Percentiles rank a stretch among this genome's conserved stretches.
phyloP scores from a whole-genome alignment of 2,888 invertebrate genomes.

The Girardia tigrina region DNA sequence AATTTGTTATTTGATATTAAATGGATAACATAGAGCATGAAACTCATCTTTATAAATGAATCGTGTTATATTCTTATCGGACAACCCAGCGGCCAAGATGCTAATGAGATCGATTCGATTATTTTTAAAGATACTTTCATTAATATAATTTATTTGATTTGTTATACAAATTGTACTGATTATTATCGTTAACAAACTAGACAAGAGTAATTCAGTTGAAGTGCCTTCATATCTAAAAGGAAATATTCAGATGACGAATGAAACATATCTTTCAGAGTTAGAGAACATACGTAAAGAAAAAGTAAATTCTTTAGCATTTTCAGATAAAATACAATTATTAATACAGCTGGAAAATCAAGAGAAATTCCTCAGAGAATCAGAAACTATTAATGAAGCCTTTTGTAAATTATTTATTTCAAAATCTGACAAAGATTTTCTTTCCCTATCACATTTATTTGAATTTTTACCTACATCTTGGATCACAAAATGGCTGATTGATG shows the following conservation, averaged over 20 bases:
- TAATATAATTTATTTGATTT: no score
- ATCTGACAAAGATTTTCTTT: not conserved
- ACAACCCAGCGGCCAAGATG: no score
- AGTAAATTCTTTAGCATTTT: not conserved
- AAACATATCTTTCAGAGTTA: not conserved
- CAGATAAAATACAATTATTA: no score
- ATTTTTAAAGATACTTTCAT: no score
- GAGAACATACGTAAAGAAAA: not conserved
- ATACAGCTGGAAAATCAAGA: conserved; percentile 1
- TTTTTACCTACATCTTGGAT: not conserved
- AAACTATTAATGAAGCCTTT: not conserved
- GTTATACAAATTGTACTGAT: no score
- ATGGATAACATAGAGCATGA: no score
- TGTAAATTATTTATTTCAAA: not conserved
- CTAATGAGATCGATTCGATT: no score
- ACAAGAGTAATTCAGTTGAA: conserved; percentile 10
- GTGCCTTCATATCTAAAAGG: not conserved
- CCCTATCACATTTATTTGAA: not conserved
- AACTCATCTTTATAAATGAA: no score
- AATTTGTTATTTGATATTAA: no score
- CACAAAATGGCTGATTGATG: not conserved
- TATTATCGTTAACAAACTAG: no score
- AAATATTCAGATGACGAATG: conserved; percentile 5
- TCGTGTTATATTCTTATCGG: no score
- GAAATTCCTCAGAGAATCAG: not conserved